phyloP scores from a whole-genome alignment of 2,888 invertebrate species.

The Torymus tubicola region DNA sequence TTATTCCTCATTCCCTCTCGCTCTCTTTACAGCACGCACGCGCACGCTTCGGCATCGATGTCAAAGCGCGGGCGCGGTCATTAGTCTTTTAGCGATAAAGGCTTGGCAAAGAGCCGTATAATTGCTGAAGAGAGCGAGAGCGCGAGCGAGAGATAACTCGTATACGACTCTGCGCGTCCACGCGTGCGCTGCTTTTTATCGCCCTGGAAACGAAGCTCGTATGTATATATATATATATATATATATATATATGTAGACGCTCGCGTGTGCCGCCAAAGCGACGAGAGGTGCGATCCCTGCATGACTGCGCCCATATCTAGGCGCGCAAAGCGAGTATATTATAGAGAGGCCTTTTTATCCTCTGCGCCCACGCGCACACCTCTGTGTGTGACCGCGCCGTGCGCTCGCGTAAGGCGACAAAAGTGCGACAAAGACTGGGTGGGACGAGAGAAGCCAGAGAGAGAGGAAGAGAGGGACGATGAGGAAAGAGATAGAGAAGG shows the following conservation, averaged over 20 bases:
- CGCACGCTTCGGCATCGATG: conserved; percentile 32
- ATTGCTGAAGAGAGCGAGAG: conserved; percentile 46
- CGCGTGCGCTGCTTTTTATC: conserved; percentile 61
- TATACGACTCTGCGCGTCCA: neutral
- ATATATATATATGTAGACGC: neutral
- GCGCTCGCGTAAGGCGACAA: no score
- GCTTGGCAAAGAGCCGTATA: conserved; percentile 51
- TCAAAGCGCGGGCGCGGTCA: conserved; percentile 50
- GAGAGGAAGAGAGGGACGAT: neutral
- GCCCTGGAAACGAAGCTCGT: conserved; percentile 51
- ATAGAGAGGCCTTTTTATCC: neutral
- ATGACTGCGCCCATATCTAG: conserved; percentile 22
- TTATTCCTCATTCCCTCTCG: neutral
- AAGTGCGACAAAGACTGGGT: conserved; percentile 11
- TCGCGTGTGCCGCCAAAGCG: neutral
- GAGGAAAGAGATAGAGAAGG: neutral
- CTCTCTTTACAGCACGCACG: neutral
- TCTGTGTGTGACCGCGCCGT: neutral
- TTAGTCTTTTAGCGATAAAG: conserved; percentile 56
- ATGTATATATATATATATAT: neutral
- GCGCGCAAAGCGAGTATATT: no score
- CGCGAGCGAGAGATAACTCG: conserved; percentile 30
- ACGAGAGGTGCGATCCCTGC: conserved; percentile 21
- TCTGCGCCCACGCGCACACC: neutral
- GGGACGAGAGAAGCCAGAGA: neutral